These are phyloP conservation scores for Trachops cirrhosus DNA, from an alignment of 2,797 vertebrate genomes.

Conservation along the genomic window DNA sequence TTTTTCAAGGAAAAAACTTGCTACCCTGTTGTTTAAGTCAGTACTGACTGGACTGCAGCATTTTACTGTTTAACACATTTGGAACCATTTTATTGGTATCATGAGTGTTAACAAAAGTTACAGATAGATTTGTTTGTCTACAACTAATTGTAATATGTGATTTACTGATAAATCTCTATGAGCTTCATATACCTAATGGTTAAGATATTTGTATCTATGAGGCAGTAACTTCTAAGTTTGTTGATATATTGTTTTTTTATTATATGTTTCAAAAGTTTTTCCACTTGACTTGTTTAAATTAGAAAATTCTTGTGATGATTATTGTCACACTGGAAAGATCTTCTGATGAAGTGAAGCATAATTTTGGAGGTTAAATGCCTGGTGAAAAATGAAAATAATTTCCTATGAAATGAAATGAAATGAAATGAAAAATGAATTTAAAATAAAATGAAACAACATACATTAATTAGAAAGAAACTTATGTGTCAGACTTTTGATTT, in stretches of 20 bases:
- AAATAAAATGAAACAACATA: conserved; percentile 36
- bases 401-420: conserved; percentile 48
- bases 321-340: conserved; percentile 34
- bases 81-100: not conserved
- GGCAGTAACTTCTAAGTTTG: not conserved
- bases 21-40: not conserved
- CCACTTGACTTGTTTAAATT: conserved; percentile 18
- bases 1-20: conserved; percentile 24
- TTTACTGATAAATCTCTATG: not conserved
- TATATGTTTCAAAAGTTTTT: conserved; percentile 40
- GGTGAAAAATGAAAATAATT: conserved; percentile 59
- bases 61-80: not conserved
- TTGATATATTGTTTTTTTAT: not conserved
- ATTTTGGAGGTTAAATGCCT: conserved; percentile 54
- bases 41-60: not conserved
- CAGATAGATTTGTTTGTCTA: not conserved
- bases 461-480: conserved; percentile 53
- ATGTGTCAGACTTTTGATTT: conserved; percentile 36
- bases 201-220: conserved; percentile 25
- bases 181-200: not conserved
- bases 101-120: not conserved
- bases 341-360: conserved; percentile 39
- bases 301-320: conserved; percentile 43
- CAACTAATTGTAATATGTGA: not conserved
- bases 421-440: too few species aligned